Evolutionary conservation across 1,140 invertebrate species (phyloP).

Genomic region (Macrobrachium nipponense): DNA sequence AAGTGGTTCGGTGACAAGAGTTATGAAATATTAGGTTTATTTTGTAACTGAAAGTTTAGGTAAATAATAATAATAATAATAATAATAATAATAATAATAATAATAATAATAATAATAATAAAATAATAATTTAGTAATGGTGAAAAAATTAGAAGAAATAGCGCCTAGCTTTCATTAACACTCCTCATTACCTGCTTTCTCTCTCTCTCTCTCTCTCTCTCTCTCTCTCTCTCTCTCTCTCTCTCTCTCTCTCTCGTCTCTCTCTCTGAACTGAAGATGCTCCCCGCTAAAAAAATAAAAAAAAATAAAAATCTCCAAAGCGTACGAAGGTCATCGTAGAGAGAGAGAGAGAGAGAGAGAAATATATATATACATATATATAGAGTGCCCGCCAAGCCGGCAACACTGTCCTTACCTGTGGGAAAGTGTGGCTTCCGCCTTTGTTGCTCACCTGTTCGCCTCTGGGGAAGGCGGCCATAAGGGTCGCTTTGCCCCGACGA

Average conservation of each 20-base stretch:
- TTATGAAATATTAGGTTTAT: no score
- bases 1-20: no score
- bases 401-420: conserved; percentile 40
- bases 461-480: not conserved
- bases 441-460: not conserved
- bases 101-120: no score
- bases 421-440: conserved; percentile 41
- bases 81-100: no score
- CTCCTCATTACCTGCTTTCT: not conserved
- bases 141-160: no score
- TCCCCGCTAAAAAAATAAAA: not conserved
- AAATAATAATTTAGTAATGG: no score
- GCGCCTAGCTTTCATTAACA: not conserved
- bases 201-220: conserved; percentile 18
- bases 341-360: no score
- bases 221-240: conserved; percentile 18
- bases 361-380: not conserved
- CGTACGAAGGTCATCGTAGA: not conserved
- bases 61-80: no score
- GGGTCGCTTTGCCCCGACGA: not conserved
- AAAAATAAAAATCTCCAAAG: not conserved
- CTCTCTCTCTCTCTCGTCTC: not conserved
- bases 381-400: not conserved
- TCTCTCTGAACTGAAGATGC: not conserved
- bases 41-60: no score